Base-by-base conservation (phyloP, 1,140 invertebrate genomes). In the Propsilocerus akamusi region DNA sequence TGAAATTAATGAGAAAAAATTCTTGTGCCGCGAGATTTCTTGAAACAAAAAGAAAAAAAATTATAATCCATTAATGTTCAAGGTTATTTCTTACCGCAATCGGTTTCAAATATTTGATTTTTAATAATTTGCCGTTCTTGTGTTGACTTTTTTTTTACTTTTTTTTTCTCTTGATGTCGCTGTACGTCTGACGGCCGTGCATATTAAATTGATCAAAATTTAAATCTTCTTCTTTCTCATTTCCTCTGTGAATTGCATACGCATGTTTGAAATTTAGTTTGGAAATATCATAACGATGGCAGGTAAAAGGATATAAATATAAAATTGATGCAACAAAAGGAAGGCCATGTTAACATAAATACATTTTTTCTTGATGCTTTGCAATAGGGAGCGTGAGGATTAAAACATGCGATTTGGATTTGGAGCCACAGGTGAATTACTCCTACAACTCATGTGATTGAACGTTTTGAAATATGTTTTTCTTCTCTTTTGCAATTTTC, bases 361-460 rank as follows among this genome's bases (percentile, higher is more conserved):
- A 65, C 68, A n/a, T n/a, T n/a, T n/a, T n/a, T n/a, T n/a, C n/a
- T n/a, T n/a, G n/a, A n/a, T n/a, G n/a, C n/a, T n/a, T n/a, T n/a
- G n/a, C n/a, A n/a, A n/a, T n/a, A 61, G 59, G 68, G 56, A 68
- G 70, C 59, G 67, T 71, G 52, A 64, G 69, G 52, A 65, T 70
- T 51, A 70, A 70, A 60, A 68, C 71, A 55, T 66, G 66, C 34
- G 65, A 68, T 55, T 59, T 69, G 52, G 68, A 70, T 57, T 64
- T 70, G 58, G 62, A 51, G 57, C 57, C 14, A 52, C 57, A n/a
- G 55, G 49, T 52, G 23, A 34, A 34, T 34, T 5, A n/a, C 32
- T 11, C 26, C 28, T 25, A 47, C 51, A 41, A 34, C 26, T 47
- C 11, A 37, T 46, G 50, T 14, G 25, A 53, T 25, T 26, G 25